Base-by-base conservation (phyloP, 2,797 vertebrate species). In the Neoniphon sammara region DNA sequence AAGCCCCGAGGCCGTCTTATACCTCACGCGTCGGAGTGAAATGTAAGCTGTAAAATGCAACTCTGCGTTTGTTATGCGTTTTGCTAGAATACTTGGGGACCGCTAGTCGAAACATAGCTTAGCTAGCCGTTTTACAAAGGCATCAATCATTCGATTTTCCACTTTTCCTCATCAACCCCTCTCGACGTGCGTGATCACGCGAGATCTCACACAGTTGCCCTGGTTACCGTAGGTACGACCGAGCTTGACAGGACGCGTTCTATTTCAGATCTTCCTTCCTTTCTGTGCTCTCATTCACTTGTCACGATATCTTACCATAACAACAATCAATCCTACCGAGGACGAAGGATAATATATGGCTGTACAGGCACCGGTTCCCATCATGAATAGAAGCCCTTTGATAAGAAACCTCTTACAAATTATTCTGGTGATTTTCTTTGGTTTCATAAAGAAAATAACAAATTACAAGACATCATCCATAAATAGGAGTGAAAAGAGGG, bases 61-160 rank as follows among this genome's bases (percentile, higher is more conserved):
- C 20, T 55, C 20, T 73, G 17, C 66, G 18, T 62, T 70, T 53
- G 49, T 64, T 68, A 21, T 74, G 50, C 18, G 74, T 74, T 81
- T 73, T 74, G 5, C 60, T 73, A 7, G 56, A 77, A 73, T 58
- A 72, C 18, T 77, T 72, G 12, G 53, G 44, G 44, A 82, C 69
- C 59, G 56, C 55, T 56, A 70, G 72, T n/a, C 52, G 64, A 80
- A 85, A 87, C 88, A 91, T 88, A 84, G 84, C 87, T 27, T 69
- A 86, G 75, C 77, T 86, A 82, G 65, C 62, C 81, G 83, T 81
- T 90, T 90, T 70, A 82, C 85, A 87, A 88, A 75, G 61, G 81
- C 83, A 91, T 87, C 91, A 89, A 88, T 90, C 89, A 88, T 78
- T 87, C 75, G 85, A 83, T 91, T 88, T 86, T 87, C 87, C 89